Evolutionary conservation across 1,140 invertebrate genomes (phyloP), one percentile per base, ranked within the genome.

Genomic region (Listronotus oregonensis): DNA sequence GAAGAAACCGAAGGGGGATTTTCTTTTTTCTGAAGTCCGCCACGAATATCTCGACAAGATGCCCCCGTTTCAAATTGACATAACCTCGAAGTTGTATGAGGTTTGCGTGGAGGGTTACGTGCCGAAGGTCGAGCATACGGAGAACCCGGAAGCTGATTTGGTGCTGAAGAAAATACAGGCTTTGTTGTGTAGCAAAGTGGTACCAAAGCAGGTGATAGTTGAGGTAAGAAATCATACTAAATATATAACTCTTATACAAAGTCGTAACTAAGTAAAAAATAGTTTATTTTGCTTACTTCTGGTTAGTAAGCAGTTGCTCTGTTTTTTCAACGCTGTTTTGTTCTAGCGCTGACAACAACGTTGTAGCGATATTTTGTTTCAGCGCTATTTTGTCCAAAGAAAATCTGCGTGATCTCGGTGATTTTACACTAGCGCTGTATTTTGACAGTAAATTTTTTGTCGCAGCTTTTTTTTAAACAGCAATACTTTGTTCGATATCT

Each of bases 1-100:
- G 1, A 73, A 71, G 49, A 72, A 71, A 52, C 56, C 32, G 61
- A 73, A 71, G 6, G 77, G 78, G 6, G 73, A 71, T 39, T 83
- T 79, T 60, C 69, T 85, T 32, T 85, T 84, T 54, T 76, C 76
- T 0, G 75, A 77, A 8, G 75, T 75, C 10, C 75, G 83, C 44
- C 80, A 82, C 21, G 71, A 73, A 37, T 85, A 83, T 72, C 56
- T 85, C 10, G 79, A 83, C 63, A 79, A 80, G 60, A 82, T 84
- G 79, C 79, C 80, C 6, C 81, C 83, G 1, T 82, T 79, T 69
- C 72, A 78, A 64, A 63, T 74, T 6, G 75, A 77, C 54, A 75
- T 74, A 15, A 71, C 68, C 1, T 70, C 73, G 6, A 78, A 75
- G 44, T 39, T 76, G 32, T 74, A 75, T 32, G 68, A 75, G 50